Base-by-base conservation (phyloP, 2,888 invertebrate genomes). In the Tetranychus truncatus region DNA sequence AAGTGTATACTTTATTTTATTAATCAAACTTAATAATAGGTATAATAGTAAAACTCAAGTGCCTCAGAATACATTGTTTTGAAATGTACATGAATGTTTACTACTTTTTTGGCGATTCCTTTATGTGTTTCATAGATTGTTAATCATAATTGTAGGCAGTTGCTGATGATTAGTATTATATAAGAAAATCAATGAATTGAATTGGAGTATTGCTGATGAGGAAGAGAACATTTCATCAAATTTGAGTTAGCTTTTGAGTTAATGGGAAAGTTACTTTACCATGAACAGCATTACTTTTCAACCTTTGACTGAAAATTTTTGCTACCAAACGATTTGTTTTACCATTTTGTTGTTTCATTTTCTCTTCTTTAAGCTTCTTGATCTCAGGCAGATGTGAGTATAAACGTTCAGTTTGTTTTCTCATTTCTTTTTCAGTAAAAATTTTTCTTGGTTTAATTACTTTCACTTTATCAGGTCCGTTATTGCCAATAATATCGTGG, bases 391-490 rank as follows among this genome's bases (percentile, higher is more conserved):
- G 73, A 20, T 73, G 74, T 2, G 24, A 7, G 45, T 76, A 76
- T 24, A 76, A 15, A 45, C 72, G 74, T 45, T 75, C 75, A 1
- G 76, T 76, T 66, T 75, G 76, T 45, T 66, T 65, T 45, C 75
- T 71, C 76, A 76, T 76, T 65, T 76, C 75, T 55, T 74, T 65
- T 45, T 76, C 73, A 24, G 76, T 75, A 46, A 76, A 75, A 24
- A 76, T 71, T n/a, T 55, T 55, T 15, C 55, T 55, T 15, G 75
- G 69, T 71, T 65, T 71, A 34, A 65, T 75, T 2, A 69, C 67
- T 7, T 66, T 66, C 18, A 66, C 71, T 24, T 55, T 66, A 6
- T 46, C 72, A 6, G 75, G 72, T 75, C 66, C 55, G 66, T 45
- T 72, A 7, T 34, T 15, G n/a, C 55, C 72, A 7, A 65, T n/a